Conservation (phyloP, 2,113 vertebrate genomes). For the Phrynosoma blainvillii region DNA sequence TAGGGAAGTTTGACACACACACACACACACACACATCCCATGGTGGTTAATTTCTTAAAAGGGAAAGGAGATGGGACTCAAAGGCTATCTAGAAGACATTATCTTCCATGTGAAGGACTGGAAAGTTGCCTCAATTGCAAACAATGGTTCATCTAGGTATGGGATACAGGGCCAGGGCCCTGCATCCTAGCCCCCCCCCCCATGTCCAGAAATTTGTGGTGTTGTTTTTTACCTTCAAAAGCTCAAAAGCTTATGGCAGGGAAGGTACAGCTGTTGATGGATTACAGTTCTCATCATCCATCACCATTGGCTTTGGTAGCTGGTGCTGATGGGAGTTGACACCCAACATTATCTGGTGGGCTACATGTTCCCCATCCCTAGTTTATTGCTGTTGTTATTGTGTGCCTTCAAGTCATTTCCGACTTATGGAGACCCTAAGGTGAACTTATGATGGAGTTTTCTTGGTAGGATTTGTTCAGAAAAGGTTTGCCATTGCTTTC, state of each 20-base stretch:
- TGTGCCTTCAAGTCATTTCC: no score
- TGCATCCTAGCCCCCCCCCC: not conserved
- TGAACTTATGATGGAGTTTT: no score
- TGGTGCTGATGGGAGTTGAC: not conserved
- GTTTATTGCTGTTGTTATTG: no score
- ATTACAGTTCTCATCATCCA: not conserved
- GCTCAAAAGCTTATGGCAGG: not conserved
- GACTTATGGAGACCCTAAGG: no score
- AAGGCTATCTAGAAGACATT: not conserved
- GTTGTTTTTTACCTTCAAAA: not conserved
- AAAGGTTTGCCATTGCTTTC: no score
- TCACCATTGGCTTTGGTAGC: no score
- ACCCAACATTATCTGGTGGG: not conserved
- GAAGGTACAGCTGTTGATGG: not conserved
- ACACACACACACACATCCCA: not conserved
- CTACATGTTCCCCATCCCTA: no score
- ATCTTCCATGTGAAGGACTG: not conserved
- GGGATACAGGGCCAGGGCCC: not conserved
- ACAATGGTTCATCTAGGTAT: not conserved
- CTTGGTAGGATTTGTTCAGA: no score
- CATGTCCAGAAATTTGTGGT: not conserved
- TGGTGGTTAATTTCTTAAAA: slow-evolving; percentile 1
- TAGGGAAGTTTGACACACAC: not conserved
- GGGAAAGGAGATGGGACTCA: not conserved
- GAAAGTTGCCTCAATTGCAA: not conserved